Percentiles rank a stretch among this genome's conserved stretches.
phyloP scores from a whole-genome alignment of 2,888 invertebrate species.

The Andrena flavipes region DNA sequence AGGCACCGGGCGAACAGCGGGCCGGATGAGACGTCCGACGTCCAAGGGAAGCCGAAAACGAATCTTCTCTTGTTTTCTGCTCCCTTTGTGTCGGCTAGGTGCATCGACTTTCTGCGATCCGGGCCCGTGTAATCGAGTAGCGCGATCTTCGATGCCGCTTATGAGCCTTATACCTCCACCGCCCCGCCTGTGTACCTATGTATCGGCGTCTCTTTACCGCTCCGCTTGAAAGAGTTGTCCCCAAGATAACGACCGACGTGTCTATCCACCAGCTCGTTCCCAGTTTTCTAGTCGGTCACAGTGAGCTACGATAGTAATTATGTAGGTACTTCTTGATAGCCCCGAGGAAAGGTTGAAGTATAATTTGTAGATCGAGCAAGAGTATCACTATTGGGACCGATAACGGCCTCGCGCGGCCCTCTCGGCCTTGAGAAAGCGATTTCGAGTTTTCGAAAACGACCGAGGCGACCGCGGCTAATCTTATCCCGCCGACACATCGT shows the following conservation, averaged over 20 bases:
- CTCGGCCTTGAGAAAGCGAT: constrained; percentile 14
- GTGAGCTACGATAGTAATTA: constrained; percentile 19
- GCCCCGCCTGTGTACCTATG: too few species aligned
- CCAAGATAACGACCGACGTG: constrained; percentile 17
- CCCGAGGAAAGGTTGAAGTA: background rate
- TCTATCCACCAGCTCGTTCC: background rate
- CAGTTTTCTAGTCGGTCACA: constrained; percentile 40
- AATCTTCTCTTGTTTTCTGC: constrained; percentile 25
- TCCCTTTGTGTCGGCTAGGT: constrained; percentile 38
- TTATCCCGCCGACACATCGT: constrained; percentile 66
- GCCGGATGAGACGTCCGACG: constrained; percentile 53
- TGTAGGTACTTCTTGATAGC: background rate
- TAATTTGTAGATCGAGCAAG: constrained; percentile 26
- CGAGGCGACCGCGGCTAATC: constrained; percentile 45
- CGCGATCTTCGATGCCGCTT: background rate
- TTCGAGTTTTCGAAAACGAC: constrained; percentile 32
- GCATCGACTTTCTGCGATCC: constrained; percentile 32
- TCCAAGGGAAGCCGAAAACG: constrained; percentile 56
- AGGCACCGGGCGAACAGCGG: constrained; percentile 31
- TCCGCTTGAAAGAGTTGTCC: constrained; percentile 16
- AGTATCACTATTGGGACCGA: background rate
- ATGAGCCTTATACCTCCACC: too few species aligned
- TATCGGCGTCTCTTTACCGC: background rate
- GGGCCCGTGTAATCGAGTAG: background rate
- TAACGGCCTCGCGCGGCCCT: background rate